These are phyloP conservation scores for Galaxias olidus DNA, from an alignment of 2,797 vertebrate species.

Conservation along the genomic window DNA sequence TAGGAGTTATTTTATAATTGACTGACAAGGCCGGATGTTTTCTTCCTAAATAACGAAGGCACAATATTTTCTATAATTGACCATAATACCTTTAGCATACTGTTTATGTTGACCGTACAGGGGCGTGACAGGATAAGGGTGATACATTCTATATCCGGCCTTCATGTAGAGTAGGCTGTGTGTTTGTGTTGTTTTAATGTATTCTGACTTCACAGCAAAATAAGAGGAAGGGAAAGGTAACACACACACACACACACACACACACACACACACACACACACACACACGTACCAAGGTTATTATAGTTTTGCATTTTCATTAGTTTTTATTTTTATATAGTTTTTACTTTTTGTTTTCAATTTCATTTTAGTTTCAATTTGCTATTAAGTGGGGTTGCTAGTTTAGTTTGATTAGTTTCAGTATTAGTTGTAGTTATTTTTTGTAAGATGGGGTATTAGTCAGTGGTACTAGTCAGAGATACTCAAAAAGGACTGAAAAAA, in stretches of 20 bases:
- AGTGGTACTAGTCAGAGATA: no score
- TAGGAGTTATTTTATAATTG: slow-evolving; percentile 39
- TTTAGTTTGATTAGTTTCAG: no score
- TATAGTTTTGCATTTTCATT: no score
- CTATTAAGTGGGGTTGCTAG: no score
- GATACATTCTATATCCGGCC: slow-evolving; percentile 35
- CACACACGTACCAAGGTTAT: slow-evolving; percentile 13
- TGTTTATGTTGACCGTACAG: slow-evolving; percentile 21
- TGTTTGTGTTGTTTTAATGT: slow-evolving; percentile 50
- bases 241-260: slow-evolving; percentile 30
- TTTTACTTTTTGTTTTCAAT: no score
- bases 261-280: slow-evolving; percentile 29
- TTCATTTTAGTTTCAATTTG: no score
- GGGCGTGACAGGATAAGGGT: slow-evolving; percentile 35
- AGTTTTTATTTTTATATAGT: no score
- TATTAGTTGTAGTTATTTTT: no score
- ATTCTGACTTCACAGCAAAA: slow-evolving; percentile 57
- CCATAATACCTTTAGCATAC: slow-evolving; percentile 41
- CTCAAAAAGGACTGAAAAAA: no score
- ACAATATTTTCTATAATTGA: slow-evolving; percentile 30
- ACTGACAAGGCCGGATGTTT: slow-evolving; percentile 44
- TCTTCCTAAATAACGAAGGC: slow-evolving; percentile 46
- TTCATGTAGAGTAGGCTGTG: slow-evolving; percentile 35
- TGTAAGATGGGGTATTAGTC: no score
- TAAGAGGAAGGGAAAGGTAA: slow-evolving; percentile 42